Conservation (phyloP, 2,113 vertebrate species). For the Odobenus rosmarus region DNA sequence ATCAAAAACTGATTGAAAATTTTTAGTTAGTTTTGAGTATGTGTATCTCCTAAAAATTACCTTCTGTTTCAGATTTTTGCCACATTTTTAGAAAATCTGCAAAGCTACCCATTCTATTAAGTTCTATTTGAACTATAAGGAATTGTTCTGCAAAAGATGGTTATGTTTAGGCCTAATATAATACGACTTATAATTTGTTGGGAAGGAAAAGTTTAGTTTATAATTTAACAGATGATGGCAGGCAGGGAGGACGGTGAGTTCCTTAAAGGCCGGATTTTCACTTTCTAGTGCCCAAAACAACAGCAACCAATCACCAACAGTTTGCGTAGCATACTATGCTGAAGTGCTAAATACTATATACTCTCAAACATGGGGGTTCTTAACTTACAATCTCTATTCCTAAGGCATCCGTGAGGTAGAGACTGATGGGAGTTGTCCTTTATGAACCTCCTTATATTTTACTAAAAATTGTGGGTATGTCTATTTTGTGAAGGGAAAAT, state of each 20-base stretch:
- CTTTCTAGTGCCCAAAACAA: neutral
- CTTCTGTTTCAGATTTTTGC: neutral
- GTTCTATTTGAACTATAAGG: neutral
- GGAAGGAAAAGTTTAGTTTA: neutral
- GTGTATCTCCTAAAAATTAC: neutral
- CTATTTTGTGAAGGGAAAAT: neutral
- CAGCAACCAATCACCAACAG: neutral
- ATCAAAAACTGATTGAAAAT: neutral
- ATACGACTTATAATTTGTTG: neutral
- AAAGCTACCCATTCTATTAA: neutral
- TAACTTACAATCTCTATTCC: neutral
- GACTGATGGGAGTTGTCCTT: neutral
- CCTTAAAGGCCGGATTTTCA: neutral
- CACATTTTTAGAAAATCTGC: neutral
- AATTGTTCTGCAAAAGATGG: neutral
- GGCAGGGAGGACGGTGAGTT: neutral
- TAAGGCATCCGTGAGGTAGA: neutral
- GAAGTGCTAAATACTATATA: neutral
- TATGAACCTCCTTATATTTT: neutral
- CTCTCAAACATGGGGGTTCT: neutral
- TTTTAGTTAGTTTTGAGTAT: neutral
- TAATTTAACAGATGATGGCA: neutral
- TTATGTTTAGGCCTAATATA: neutral
- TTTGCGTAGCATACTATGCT: neutral
- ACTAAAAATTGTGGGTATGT: neutral